Evolutionary conservation across 23 tunicate genomes (phyloP), one percentile per base, ranked within the genome.

Genomic region (Clavelina lepadiformis): DNA sequence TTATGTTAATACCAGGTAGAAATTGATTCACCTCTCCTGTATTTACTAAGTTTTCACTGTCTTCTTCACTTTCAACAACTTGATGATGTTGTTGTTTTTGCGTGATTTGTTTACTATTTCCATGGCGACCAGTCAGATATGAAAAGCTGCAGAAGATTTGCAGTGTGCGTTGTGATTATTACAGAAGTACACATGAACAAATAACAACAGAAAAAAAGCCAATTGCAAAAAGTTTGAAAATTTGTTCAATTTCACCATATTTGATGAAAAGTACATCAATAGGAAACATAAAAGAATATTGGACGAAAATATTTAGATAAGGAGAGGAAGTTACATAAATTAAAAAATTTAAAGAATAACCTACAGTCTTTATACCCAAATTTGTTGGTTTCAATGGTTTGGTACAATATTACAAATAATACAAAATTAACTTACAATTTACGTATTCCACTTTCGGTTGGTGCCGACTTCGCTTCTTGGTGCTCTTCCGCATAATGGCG

Each of bases 291-390:
- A n/a, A n/a, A n/a, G n/a, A n/a, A n/a, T n/a, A n/a, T n/a, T n/a
- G n/a, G n/a, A n/a, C n/a, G 49, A 41, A 41, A 41, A 8, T 8
- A 8, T 8, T 41, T 11, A 41, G 49, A 41, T 41, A 41, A 41
- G 11, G 11, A 41, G 13, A 41, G 11, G 11, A 41, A 15, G 11
- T 41, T 8, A 41, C 11, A 15, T 41, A 41, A 41, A 41, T 8
- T 41, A 41, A 11, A 41, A 20, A 19, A 18, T 0, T n/a, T 19
- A 15, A 33, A 31, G 33, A 41, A 53, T 8, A 18, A 71, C 95
- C 78, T 56, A 86, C 95, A 86, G 66, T 66, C 77, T 64, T 56
- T 69, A 46, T 3, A 86, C 72, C 34, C 83, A 85, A 51, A 80
- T 61, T n/a, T n/a, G n/a, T n/a, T n/a, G n/a, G n/a, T n/a, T n/a